Evolutionary conservation across 2,797 vertebrate genomes (phyloP).

Genomic region (Ficedula albicollis): DNA sequence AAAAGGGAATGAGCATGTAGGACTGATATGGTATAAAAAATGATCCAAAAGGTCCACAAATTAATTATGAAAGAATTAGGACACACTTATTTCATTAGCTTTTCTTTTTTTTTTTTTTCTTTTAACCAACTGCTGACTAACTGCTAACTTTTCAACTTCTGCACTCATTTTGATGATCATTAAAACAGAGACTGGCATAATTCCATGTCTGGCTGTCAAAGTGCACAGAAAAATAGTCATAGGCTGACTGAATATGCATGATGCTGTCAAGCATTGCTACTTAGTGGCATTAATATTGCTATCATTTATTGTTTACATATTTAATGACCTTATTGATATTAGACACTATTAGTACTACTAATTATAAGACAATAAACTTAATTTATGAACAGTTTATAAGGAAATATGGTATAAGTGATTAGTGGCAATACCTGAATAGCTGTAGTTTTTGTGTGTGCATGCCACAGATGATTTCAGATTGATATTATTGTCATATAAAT

Average conservation of each 20-base stretch:
- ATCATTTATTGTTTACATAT: slow-evolving; percentile 75
- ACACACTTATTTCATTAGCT: not conserved
- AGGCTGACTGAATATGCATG: not conserved
- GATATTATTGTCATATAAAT: slow-evolving; percentile 27
- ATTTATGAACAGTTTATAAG: slow-evolving; percentile 57
- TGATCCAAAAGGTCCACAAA: not conserved
- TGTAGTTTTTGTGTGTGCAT: not conserved
- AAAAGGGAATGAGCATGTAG: not conserved
- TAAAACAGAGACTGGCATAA: slow-evolving; percentile 19
- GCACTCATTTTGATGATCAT: not conserved
- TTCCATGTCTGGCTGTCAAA: slow-evolving; percentile 25
- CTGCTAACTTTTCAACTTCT: not conserved
- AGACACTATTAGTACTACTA: slow-evolving; percentile 55
- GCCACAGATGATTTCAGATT: slow-evolving; percentile 11
- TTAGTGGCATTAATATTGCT: slow-evolving; percentile 48
- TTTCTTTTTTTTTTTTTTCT: not conserved
- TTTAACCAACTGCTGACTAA: not conserved
- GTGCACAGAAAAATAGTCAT: slow-evolving; percentile 28
- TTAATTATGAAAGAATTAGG: not conserved
- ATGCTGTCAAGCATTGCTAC: slow-evolving; percentile 18
- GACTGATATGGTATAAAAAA: not conserved
- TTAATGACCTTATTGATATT: slow-evolving; percentile 71
- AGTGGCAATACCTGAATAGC: slow-evolving; percentile 25
- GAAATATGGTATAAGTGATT: slow-evolving; percentile 20
- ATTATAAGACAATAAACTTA: slow-evolving; percentile 68